phyloP scores from a whole-genome alignment of 23 tunicate species.

The Trididemnum clinides region DNA sequence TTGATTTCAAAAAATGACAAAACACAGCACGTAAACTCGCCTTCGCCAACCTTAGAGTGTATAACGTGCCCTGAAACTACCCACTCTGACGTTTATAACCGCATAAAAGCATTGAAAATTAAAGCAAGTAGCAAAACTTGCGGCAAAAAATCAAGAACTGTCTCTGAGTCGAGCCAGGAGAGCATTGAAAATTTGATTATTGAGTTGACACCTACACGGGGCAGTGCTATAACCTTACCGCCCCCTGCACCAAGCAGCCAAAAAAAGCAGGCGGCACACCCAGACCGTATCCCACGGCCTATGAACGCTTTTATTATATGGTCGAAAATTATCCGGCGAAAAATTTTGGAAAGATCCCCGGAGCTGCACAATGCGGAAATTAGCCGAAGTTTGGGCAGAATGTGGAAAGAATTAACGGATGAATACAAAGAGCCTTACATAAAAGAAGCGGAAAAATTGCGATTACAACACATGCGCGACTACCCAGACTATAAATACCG shows the following conservation, averaged over 20 bases:
- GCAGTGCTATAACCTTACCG: slow-evolving; percentile 57
- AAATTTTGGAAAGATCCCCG: slow-evolving; percentile 62
- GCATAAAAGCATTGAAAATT: not conserved
- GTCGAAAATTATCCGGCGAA: slow-evolving; percentile 85
- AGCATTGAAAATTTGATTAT: slow-evolving; percentile 50
- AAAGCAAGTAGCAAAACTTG: not conserved
- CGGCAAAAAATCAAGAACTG: not conserved
- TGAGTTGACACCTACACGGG: slow-evolving; percentile 42
- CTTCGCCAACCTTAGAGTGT: slow-evolving; percentile 88
- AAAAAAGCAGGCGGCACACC: slow-evolving; percentile 85
- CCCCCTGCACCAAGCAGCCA: slow-evolving; percentile 90
- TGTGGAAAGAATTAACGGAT: slow-evolving; percentile 62
- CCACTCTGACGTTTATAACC: slow-evolving; percentile 16
- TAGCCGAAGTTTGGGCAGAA: slow-evolving; percentile 68
- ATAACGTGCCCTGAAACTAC: slow-evolving; percentile 47
- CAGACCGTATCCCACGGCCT: slow-evolving; percentile 79
- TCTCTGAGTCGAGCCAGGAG: slow-evolving; percentile 14
- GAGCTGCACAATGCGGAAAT: slow-evolving; percentile 87
- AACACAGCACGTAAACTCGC: slow-evolving; percentile 61
- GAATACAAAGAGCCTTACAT: slow-evolving; percentile 51
- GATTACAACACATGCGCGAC: slow-evolving; percentile 86
- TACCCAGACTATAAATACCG: slow-evolving; percentile 86
- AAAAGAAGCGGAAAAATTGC: slow-evolving; percentile 71
- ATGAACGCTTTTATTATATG: slow-evolving; percentile 94
- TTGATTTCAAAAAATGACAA: not conserved